Conservation (phyloP, 64 coral and sea anemone genomes). For the Exaiptasia diaphana region DNA sequence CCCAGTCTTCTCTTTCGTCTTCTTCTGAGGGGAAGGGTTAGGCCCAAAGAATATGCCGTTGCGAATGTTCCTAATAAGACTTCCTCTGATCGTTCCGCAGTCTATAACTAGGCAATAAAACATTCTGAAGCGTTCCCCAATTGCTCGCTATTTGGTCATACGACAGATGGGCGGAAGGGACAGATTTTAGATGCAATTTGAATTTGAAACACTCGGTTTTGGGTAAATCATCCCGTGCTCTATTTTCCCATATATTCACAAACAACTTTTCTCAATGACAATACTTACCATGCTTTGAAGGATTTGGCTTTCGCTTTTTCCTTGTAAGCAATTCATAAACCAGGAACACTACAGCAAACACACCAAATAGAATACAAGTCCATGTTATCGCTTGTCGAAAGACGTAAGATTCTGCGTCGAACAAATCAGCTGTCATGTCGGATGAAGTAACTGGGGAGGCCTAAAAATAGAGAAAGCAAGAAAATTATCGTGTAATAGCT, state of each 20-base stretch:
- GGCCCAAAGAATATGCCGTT: background rate
- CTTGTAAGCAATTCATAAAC: constrained; percentile 31
- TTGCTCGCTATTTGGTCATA: no score
- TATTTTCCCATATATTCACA: no score
- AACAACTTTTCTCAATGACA: no score
- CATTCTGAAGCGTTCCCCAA: no score
- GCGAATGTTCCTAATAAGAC: no score
- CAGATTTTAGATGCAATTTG: no score
- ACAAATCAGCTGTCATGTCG: constrained; percentile 28
- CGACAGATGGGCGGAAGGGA: no score
- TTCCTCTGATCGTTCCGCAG: no score
- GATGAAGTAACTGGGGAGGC: background rate
- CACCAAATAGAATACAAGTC: background rate
- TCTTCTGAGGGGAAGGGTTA: background rate
- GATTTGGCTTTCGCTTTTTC: background rate
- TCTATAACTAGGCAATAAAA: no score
- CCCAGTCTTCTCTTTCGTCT: background rate
- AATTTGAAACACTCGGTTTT: no score
- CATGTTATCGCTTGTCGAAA: constrained; percentile 23
- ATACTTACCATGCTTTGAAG: constrained; percentile 53
- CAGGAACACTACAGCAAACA: background rate
- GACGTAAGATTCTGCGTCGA: constrained; percentile 26
- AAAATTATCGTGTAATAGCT: background rate
- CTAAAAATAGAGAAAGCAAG: background rate
- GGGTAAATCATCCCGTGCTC: no score